Evolutionary conservation across 2,113 vertebrate genomes (phyloP), one percentile per base, ranked within the genome.

Genomic region (Castor canadensis): DNA sequence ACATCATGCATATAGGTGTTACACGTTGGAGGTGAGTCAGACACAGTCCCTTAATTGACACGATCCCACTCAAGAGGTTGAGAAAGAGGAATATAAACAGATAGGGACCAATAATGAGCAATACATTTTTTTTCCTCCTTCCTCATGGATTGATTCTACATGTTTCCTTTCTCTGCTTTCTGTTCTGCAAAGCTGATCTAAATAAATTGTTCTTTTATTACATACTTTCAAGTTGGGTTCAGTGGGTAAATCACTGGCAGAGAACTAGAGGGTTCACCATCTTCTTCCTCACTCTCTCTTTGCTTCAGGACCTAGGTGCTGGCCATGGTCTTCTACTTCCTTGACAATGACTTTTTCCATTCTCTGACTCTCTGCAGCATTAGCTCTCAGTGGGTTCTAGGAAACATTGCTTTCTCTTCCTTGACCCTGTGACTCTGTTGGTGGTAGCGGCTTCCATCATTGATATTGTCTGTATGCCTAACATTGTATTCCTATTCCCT

Each of bases 271-370:
- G 17, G 13, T 79, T 47, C 47, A n/a, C n/a, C 93, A 32, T 83
- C 35, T 16, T 64, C 9, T 49, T 54, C 40, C 35, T 58, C 10
- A 1, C 28, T 38, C 4, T 8, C 5, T 77, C 15, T 28, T 22
- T 52, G 30, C 22, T 43, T 56, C n/a, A 30, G 20, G 72, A 38
- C 32, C 35, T 66, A 11, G n/a, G 3, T 66, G 62, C 76, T 85
- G 35, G 35, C 9, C 9, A 6, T 20, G 24, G 35, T 13, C 49
- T 0, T 71, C 5, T 20, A 22, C 35, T 24, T 15, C 75, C 2
- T 0, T 35, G 28, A 7, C 17, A 49, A 24, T 4, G 47, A 0
- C 32, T n/a, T 7, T 20, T 62, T 15, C 17, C 5, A 20, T n/a
- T 12, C 24, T 38, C 58, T 58, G 13, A 9, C 56, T 43, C 26